phyloP scores from a whole-genome alignment of 2,797 vertebrate genomes.

The Amphiprion clarkii region DNA sequence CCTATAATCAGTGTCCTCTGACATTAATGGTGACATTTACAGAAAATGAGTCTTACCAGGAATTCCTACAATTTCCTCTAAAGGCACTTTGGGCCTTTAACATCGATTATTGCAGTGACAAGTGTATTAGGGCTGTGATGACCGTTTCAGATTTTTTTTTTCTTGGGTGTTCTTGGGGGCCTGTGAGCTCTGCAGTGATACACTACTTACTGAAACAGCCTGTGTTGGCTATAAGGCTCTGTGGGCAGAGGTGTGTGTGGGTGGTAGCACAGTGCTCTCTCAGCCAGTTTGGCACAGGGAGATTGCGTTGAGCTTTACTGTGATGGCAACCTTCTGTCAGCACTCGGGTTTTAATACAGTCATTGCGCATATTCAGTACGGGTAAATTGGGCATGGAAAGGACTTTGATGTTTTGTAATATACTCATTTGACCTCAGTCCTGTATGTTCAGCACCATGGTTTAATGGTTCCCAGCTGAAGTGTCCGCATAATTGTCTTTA shows the following conservation, averaged over 20 bases:
- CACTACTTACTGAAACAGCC: slow-evolving; percentile 65
- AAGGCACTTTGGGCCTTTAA: slow-evolving; percentile 12
- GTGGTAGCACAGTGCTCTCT: slow-evolving; percentile 72
- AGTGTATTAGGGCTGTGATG: slow-evolving; percentile 5
- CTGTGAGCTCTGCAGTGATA: slow-evolving; percentile 55
- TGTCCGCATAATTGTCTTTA: slow-evolving; percentile 4
- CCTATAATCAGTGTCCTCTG: slow-evolving; percentile 33
- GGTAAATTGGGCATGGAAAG: background rate
- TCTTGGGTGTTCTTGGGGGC: slow-evolving; percentile 24
- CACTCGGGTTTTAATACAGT: slow-evolving; percentile 50
- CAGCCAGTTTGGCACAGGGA: slow-evolving; percentile 78
- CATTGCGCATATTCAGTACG: slow-evolving; percentile 26
- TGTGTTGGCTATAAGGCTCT: slow-evolving; percentile 65
- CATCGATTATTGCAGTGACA: background rate
- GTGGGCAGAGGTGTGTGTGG: slow-evolving; percentile 79
- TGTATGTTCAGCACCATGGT: background rate
- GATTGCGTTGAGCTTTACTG: slow-evolving; percentile 69
- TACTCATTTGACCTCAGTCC: slow-evolving; percentile 22
- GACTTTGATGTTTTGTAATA: slow-evolving; percentile 14
- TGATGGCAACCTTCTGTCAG: slow-evolving; percentile 79
- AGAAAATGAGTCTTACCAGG: slow-evolving; percentile 4
- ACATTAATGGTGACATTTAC: slow-evolving; percentile 49
- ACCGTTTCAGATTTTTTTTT: slow-evolving; percentile 4
- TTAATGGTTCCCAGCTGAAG: background rate
- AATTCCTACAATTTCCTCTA: slow-evolving; percentile 9